Evolutionary conservation across 2,888 invertebrate genomes (phyloP).

Genomic region (Aspidiotus destructor): DNA sequence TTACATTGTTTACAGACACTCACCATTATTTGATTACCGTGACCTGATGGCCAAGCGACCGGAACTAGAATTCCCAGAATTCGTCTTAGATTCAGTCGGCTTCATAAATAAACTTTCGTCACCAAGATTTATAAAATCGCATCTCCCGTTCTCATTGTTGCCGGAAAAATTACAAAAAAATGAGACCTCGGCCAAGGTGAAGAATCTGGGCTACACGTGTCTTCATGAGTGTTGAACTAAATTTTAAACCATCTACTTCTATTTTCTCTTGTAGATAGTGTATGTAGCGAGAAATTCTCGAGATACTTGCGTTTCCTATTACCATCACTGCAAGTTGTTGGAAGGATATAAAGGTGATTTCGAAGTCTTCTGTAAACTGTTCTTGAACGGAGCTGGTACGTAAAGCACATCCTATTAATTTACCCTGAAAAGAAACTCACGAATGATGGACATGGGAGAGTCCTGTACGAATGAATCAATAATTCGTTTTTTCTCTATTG

Average conservation of each 20-base stretch:
- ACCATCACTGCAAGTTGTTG: constrained; percentile 65
- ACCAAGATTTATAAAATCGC: constrained; percentile 38
- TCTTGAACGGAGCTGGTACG: constrained; percentile 55
- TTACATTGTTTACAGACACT: constrained; percentile 28
- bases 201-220: background rate
- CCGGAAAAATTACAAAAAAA: constrained; percentile 36
- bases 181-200: constrained; percentile 37
- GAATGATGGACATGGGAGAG: background rate
- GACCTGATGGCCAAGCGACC: constrained; percentile 30
- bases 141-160: constrained; percentile 36
- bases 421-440: background rate
- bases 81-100: constrained; percentile 33
- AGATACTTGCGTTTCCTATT: constrained; percentile 81
- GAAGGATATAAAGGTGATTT: constrained; percentile 53
- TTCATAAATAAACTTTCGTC: constrained; percentile 35
- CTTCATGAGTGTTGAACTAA: background rate
- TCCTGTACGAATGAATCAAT: background rate
- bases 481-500: constrained; percentile 13
- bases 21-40: constrained; percentile 34
- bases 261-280: constrained; percentile 55
- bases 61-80: constrained; percentile 33
- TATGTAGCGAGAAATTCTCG: constrained; percentile 83
- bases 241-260: background rate
- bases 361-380: constrained; percentile 64
- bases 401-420: no score